These are phyloP conservation scores for Canis aureus DNA, from an alignment of 2,113 vertebrate genomes.

Conservation along the genomic window DNA sequence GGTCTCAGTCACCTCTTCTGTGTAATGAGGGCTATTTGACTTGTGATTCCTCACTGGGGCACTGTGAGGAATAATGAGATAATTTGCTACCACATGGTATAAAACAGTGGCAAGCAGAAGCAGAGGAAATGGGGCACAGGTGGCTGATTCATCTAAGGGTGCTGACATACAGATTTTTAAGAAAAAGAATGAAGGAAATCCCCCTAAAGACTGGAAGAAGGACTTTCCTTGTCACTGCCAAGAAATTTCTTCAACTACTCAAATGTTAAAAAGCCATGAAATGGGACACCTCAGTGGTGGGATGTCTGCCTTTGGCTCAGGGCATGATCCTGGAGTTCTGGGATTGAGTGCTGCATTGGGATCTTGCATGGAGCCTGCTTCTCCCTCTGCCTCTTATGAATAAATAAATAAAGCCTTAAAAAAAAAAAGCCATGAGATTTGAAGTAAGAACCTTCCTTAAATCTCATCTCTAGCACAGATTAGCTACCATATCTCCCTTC, in stretches of 20 bases:
- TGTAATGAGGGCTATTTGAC: not conserved
- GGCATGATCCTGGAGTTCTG: too few relatives aligned
- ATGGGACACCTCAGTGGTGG: too few relatives aligned
- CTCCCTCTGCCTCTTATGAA: too few relatives aligned
- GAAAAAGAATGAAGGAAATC: conserved; percentile 4
- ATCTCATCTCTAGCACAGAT: not conserved
- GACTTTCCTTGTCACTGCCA: not conserved
- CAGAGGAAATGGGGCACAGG: conserved; percentile 1
- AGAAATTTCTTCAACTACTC: not conserved
- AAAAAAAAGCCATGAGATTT: not conserved
- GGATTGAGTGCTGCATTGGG: too few relatives aligned
- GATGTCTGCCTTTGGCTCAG: too few relatives aligned
- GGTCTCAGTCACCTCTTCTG: not conserved
- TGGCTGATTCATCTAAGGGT: not conserved
- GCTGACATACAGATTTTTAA: not conserved
- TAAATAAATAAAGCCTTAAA: too few relatives aligned
- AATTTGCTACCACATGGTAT: not conserved
- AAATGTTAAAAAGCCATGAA: not conserved
- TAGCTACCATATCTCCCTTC: not conserved
- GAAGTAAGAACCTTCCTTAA: not conserved
- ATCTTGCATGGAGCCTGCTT: too few relatives aligned
- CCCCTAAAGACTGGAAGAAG: not conserved
- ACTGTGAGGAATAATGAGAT: not conserved
- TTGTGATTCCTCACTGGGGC: not conserved
- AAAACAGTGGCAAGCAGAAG: not conserved